Conservation (phyloP, 2,888 invertebrate species). For the Laothoe populi region DNA sequence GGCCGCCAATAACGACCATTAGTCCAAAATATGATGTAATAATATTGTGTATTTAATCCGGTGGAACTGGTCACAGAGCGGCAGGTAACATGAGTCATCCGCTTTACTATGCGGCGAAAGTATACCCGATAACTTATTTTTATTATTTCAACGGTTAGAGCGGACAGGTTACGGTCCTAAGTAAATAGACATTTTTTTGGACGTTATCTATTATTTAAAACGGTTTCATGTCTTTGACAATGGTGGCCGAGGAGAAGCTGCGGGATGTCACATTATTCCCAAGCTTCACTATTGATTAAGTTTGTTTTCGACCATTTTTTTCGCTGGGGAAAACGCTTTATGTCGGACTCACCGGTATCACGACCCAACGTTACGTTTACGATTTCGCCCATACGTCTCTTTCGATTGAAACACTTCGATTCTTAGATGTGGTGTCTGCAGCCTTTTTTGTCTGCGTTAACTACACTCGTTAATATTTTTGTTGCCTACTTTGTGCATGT, state of each 20-base stretch:
- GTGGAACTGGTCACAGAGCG: constrained; percentile 24
- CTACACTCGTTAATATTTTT: neutral
- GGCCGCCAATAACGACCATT: neutral
- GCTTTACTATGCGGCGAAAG: constrained; percentile 57
- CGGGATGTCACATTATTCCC: too few species aligned
- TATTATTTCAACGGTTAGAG: constrained; percentile 30
- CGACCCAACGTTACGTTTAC: too few species aligned
- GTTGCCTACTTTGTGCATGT: constrained; percentile 6
- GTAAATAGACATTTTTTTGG: neutral
- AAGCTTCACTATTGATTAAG: too few species aligned
- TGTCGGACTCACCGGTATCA: too few species aligned
- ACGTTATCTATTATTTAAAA: constrained; percentile 25
- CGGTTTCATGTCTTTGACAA: neutral
- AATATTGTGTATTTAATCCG: constrained; percentile 17
- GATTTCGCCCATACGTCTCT: too few species aligned
- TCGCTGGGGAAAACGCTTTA: too few species aligned
- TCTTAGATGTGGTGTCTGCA: too few species aligned
- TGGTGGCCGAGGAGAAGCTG: too few species aligned
- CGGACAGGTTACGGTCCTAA: constrained; percentile 18
- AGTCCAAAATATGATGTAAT: constrained; percentile 18
- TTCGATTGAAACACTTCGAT: too few species aligned
- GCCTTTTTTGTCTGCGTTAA: neutral
- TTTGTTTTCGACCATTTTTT: too few species aligned
- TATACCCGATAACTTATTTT: constrained; percentile 35
- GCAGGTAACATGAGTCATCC: constrained; percentile 52